Evolutionary conservation across 1,140 invertebrate species (phyloP), one percentile per base, ranked within the genome.

Genomic region (Venustaconcha ellipsiformis): DNA sequence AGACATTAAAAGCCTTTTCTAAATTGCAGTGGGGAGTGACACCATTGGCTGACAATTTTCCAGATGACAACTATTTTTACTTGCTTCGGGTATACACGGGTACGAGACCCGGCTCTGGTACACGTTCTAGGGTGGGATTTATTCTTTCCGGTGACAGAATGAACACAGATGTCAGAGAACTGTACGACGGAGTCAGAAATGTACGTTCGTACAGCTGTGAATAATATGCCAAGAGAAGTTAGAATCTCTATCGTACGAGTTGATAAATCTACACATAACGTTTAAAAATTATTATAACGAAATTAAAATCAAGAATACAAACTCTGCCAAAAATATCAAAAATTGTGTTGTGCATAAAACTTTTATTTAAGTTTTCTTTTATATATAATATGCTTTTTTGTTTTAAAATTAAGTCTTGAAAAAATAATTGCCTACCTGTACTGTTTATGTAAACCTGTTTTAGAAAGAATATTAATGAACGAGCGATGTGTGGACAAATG

Each of bases 81-180:
- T 78, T 82, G 62, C 62, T 88, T 23, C 82, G 83, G n/a, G 82
- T 87, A 2, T 87, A 79, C 60, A 88, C 87, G 12, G 87, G 87
- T 1, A 76, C 82, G 68, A 72, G 84, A 37, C 73, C 74, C 56
- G 78, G 78, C 2, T 84, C 80, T 14, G 85, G 85, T 14, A 87
- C 86, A 0, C 78, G 72, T 23, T 87, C 84, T 14, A 72, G 79
- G 64, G 83, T 88, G 55, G 71, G 74, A 17, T 84, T 88, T 69
- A 76, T 88, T 15, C 73, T 88, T 18, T 75, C 82, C 15, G 86
- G 87, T 17, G 82, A 83, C 66, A 37, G 68, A 14, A 76, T 67
- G 3, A 83, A 88, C 69, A 87, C 85, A 1, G 78, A 78, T 15
- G 74, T 82, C 1, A 67, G 85, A 63, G 71, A 79, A 14, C 79